Percentiles rank a stretch among this genome's conserved stretches.
Evolutionary conservation across 1,140 invertebrate genomes (phyloP).

Genomic region (Drosophila subpulchrella): DNA sequence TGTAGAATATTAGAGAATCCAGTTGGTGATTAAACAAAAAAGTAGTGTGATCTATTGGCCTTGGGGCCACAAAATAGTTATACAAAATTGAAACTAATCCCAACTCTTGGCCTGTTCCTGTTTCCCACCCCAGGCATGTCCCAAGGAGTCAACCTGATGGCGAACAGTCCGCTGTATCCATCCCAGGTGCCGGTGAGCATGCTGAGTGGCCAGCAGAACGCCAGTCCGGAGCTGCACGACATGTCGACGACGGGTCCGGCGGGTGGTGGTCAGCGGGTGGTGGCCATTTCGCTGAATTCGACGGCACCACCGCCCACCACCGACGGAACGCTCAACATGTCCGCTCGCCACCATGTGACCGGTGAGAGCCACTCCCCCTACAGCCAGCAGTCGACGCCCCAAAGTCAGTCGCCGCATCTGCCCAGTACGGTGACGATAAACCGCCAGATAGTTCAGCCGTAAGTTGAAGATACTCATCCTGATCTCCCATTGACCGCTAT

Average conservation of each 20-base stretch:
- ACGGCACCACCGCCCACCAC: constrained; percentile 47
- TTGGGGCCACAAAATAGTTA: too few relatives aligned
- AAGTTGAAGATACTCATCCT: constrained; percentile 34
- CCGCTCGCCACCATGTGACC: constrained; percentile 72
- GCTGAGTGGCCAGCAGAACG: constrained; percentile 49
- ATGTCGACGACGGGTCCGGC: constrained; percentile 68
- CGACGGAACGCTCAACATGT: constrained; percentile 72
- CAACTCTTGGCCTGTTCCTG: constrained; percentile 3
- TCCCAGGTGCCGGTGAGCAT: constrained; percentile 68
- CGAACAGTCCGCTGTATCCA: constrained; percentile 61
- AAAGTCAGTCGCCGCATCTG: constrained; percentile 83
- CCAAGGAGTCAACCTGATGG: constrained; percentile 68
- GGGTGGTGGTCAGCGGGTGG: constrained; percentile 37
- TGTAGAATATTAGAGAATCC: too few relatives aligned
- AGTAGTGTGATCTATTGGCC: too few relatives aligned
- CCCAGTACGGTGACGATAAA: constrained; percentile 76
- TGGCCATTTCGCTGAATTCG: constrained; percentile 53
- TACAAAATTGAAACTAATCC: background rate
- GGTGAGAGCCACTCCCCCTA: constrained; percentile 77
- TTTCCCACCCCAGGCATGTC: constrained; percentile 56
- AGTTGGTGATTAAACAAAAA: too few relatives aligned
- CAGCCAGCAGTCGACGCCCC: constrained; percentile 72
- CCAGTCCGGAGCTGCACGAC: constrained; percentile 74
- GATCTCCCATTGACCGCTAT: background rate
- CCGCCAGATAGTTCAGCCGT: constrained; percentile 84